Evolutionary conservation across 1,140 invertebrate genomes (phyloP), one percentile per base, ranked within the genome.

Genomic region (Grapholita molesta): DNA sequence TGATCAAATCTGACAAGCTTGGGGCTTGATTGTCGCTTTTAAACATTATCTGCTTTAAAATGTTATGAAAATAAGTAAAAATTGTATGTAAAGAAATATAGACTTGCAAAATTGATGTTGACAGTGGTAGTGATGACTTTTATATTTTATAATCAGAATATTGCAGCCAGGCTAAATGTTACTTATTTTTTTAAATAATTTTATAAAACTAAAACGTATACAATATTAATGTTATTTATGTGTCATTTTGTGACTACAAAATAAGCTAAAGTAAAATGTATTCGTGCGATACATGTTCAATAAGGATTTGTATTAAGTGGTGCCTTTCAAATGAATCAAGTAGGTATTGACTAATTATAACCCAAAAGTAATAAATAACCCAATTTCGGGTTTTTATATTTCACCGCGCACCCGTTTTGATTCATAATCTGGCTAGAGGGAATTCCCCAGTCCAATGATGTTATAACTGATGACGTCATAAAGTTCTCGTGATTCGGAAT

Each of bases 1-100:
- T 87, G 38, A 89, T 70, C 25, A 90, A 66, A 72, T 79, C 84
- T 30, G 66, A 72, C 72, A 72, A 67, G 3, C 68, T 70, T 3
- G 55, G 15, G 2, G 53, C 3, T 23, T 57, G 53, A 21, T 30
- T 3, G 11, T 61, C 25, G 30, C 25, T 61, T 15, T 61, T 61
- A 32, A 28, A 61, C 55, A 61, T 61, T 25, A 61, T 30, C 18
- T 15, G 12, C 3, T 61, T 61, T 61, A 30, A 28, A 8, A 6
- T 15, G 24, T 61, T 15, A 61, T 11, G 15, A 61, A 61, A 61
- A 32, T 61, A 21, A 61, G 30, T 25, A 61, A 61, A 61, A 61
- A 61, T 28, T 61, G 23, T 25, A 24, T 55, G 12, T 11, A 61
- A 25, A 23, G 25, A 32, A 30, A n/a, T 9, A 61, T 28, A 61